A percentile compares a stretch with the other conserved stretches of the same genome.
phyloP scores from a whole-genome alignment of 1,140 invertebrate genomes.

The Caenorhabditis briggsae region DNA sequence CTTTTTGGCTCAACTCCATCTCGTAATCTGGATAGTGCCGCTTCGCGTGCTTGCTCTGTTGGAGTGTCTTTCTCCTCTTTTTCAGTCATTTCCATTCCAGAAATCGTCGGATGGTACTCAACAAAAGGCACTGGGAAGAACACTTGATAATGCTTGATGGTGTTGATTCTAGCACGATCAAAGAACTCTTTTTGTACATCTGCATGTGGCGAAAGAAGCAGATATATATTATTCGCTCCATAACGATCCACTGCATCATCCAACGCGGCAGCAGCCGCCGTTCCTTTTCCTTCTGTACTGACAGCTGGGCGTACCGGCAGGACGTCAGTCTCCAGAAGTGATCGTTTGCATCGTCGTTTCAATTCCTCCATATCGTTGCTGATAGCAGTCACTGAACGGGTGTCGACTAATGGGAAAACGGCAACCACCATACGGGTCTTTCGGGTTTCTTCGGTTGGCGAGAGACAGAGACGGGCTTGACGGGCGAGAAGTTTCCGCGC shows the following conservation, averaged over 20 bases:
- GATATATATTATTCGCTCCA: conserved; percentile 74
- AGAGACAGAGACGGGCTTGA: conserved; percentile 60
- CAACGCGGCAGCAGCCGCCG: conserved; percentile 70
- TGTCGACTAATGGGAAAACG: conserved; percentile 65
- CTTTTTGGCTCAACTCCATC: conserved; percentile 63
- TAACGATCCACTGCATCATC: conserved; percentile 77
- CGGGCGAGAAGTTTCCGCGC: conserved; percentile 56
- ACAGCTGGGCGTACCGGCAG: neutral
- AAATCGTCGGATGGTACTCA: conserved; percentile 74
- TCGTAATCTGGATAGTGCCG: conserved; percentile 42
- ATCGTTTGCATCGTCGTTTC: conserved; percentile 68
- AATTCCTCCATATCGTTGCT: conserved; percentile 72
- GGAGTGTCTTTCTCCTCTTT: conserved; percentile 63
- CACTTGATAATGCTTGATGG: conserved; percentile 76
- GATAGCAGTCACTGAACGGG: conserved; percentile 62
- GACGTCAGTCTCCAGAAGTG: conserved; percentile 32
- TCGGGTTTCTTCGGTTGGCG: conserved; percentile 56
- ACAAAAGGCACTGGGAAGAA: conserved; percentile 77
- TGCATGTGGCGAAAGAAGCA: conserved; percentile 75
- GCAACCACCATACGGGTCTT: conserved; percentile 64
- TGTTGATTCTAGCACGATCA: conserved; percentile 75
- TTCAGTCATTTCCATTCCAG: conserved; percentile 63
- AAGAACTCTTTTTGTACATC: conserved; percentile 77
- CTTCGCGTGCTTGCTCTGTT: conserved; percentile 58
- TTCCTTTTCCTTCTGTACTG: conserved; percentile 46